Conservation (phyloP, 2,113 vertebrate species). For the Nerophis ophidion region DNA sequence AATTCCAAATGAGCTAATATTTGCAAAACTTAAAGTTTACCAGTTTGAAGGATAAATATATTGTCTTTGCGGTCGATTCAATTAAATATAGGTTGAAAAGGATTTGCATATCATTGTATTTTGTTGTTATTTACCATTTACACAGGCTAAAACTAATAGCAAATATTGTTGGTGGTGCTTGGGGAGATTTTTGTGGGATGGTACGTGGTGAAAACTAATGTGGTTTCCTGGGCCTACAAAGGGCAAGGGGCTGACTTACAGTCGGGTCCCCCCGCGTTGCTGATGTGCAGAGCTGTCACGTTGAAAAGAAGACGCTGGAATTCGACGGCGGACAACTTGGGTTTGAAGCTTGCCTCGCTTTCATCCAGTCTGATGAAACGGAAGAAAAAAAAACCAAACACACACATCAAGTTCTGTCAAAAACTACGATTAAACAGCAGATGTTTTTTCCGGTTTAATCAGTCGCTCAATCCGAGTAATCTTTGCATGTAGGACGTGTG, state of each 20-base stretch:
- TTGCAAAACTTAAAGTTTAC: too few relatives aligned
- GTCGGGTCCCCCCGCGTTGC: constrained; percentile 36
- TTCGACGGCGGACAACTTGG: constrained; percentile 66
- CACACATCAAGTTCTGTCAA: constrained; percentile 1
- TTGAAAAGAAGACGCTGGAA: constrained; percentile 84
- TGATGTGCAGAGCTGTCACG: constrained; percentile 73
- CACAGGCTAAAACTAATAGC: too few relatives aligned
- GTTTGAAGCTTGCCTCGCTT: constrained; percentile 59
- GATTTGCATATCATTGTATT: too few relatives aligned
- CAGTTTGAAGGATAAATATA: too few relatives aligned
- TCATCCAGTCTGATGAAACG: constrained; percentile 76
- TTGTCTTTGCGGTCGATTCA: too few relatives aligned
- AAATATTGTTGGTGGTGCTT: too few relatives aligned
- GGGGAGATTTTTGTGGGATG: too few relatives aligned
- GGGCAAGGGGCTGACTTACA: constrained; percentile 65
- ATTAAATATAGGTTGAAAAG: too few relatives aligned
- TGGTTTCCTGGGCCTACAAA: too few relatives aligned
- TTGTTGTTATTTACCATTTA: too few relatives aligned
- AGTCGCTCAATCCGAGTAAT: constrained; percentile 3
- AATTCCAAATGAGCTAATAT: too few relatives aligned
- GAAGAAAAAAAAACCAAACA: constrained; percentile 15
- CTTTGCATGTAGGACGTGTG: not conserved
- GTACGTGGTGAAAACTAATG: too few relatives aligned
- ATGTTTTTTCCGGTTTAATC: not conserved
- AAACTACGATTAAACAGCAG: constrained; percentile 9